Evolutionary conservation across 2,113 vertebrate genomes (phyloP), one percentile per base, ranked within the genome.

Genomic region (Rhineura floridana): DNA sequence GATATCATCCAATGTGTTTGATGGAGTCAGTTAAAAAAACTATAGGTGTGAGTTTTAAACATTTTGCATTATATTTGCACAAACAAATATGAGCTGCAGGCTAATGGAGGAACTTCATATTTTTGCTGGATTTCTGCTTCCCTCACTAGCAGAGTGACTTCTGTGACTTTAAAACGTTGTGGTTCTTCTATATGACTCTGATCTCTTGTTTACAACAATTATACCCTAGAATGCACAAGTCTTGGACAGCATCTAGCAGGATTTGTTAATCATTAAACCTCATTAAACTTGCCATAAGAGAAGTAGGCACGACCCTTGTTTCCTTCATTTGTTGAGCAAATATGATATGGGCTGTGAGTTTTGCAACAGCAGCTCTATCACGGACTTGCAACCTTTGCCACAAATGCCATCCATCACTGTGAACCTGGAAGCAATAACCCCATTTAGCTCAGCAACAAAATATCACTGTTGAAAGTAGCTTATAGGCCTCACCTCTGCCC

Each of bases 371-470:
- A n/a, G 39, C 2, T 23, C 11, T 5, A 3, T 12, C 33, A 25
- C 42, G 0, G 0, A 1, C 8, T 15, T n/a, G 4, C 0, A 77
- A 78, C n/a, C 15, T 67, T 69, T 88, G 77, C 85, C 84, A 52
- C 88, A 93, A 86, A 91, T 69, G 67, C 76, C 42, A 28, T 6
- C 44, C 59, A 6, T 12, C 28, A 67, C 89, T 76, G 76, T 70
- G 10, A 28, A 69, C 70, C 28, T 48, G 62, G 79, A 89, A 89
- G 81, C 28, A 92, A 83, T 59, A 90, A 91, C 87, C 2, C 23
- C 3, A 75, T 19, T 44, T 2, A 6, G 42, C 84, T 48, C 15
- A 12, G 39, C 11, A 36, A 48, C 87, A 81, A 85, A 84, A 73
- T 65, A 36, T 25, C 33, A 39, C 19, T 0, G 6, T 0, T 46